Percentiles rank a stretch among this genome's conserved stretches.
Evolutionary conservation across 2,888 invertebrate species (phyloP).

Genomic region (Noctuana brunneofusca): DNA sequence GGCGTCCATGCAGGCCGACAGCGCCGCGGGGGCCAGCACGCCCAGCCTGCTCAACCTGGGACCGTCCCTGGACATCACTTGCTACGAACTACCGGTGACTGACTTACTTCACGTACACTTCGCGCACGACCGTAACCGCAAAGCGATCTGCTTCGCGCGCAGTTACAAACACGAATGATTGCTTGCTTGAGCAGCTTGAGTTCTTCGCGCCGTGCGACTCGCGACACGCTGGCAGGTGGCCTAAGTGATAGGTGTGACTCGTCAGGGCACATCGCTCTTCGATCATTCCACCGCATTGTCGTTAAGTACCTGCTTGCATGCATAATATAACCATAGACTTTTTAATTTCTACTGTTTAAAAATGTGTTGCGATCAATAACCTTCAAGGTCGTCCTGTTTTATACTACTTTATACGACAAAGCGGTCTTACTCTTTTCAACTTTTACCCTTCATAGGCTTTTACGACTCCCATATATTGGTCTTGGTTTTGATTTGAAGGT

Average conservation of each 20-base stretch:
- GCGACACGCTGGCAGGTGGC: neutral
- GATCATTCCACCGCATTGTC: neutral
- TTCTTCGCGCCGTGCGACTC: constrained; percentile 29
- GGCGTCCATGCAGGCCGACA: constrained; percentile 75
- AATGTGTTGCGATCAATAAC: too few species aligned
- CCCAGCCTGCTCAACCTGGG: constrained; percentile 67
- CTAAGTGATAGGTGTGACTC: constrained; percentile 17
- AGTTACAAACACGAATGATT: constrained; percentile 60
- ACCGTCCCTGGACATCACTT: constrained; percentile 67
- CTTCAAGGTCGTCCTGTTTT: too few species aligned
- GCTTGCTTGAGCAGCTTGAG: constrained; percentile 31
- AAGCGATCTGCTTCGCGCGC: constrained; percentile 78
- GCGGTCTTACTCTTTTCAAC: too few species aligned
- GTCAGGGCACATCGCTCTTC: constrained; percentile 6
- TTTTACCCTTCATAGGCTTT: too few species aligned
- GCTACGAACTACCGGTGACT: constrained; percentile 18
- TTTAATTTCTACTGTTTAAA: too few species aligned
- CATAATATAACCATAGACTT: too few species aligned
- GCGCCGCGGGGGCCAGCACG: constrained; percentile 73
- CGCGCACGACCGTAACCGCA: constrained; percentile 72
- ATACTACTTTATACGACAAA: too few species aligned
- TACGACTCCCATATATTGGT: too few species aligned
- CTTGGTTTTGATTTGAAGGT: too few species aligned
- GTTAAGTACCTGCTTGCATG: too few species aligned
- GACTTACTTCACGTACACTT: constrained; percentile 24